These are phyloP conservation scores for Acipenser transmontanus DNA, from an alignment of 2,797 vertebrate species.

Conservation along the genomic window DNA sequence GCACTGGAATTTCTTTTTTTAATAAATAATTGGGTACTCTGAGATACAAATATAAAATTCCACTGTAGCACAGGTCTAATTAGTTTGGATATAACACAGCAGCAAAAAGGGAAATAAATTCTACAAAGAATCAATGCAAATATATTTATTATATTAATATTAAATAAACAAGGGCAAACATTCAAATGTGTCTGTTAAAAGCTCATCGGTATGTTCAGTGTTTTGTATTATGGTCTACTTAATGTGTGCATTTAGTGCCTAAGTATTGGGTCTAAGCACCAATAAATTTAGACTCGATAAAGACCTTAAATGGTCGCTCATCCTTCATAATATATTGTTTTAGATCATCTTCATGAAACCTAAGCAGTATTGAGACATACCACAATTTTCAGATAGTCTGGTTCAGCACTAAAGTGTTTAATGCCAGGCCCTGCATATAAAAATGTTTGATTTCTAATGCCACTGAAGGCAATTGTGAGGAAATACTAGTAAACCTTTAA, in stretches of 20 bases:
- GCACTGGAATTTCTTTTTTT: not conserved
- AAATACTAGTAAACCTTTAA: slow-evolving; percentile 27
- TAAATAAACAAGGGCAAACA: slow-evolving; percentile 51
- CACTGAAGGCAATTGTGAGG: not conserved
- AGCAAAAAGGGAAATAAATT: slow-evolving; percentile 34
- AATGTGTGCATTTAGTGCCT: slow-evolving; percentile 35
- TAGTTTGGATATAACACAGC: slow-evolving; percentile 11
- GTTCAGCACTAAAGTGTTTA: not conserved
- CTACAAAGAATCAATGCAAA: slow-evolving; percentile 41
- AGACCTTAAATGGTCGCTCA: not conserved
- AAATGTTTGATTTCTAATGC: slow-evolving; percentile 8
- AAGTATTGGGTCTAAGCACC: slow-evolving; percentile 24
- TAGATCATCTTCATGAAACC: not conserved
- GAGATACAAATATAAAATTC: slow-evolving; percentile 6
- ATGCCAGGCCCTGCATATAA: not conserved
- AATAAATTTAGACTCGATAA: slow-evolving; percentile 6
- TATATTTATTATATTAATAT: slow-evolving; percentile 43
- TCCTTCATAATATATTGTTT: not conserved
- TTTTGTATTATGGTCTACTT: slow-evolving; percentile 33
- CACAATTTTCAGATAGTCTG: not conserved
- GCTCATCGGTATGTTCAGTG: slow-evolving; percentile 37
- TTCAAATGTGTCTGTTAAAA: slow-evolving; percentile 48
- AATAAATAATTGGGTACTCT: slow-evolving; percentile 12
- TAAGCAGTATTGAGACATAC: not conserved
- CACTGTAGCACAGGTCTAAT: slow-evolving; percentile 5